A percentile compares a stretch with the other conserved stretches of the same genome.
Evolutionary conservation across 2,113 vertebrate species (phyloP).

Genomic region (Acanthisitta chloris): DNA sequence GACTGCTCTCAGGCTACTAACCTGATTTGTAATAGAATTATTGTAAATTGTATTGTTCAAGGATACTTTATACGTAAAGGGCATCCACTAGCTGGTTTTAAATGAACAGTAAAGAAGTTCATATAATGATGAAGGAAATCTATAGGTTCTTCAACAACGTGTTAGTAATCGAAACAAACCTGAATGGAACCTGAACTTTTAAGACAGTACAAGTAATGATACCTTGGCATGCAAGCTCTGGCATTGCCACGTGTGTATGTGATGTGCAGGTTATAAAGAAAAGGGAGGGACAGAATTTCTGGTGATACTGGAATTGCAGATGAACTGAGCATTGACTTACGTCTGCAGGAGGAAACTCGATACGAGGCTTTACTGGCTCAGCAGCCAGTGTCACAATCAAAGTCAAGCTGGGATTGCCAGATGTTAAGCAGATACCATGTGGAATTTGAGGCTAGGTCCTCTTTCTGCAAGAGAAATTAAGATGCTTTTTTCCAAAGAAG

Average conservation of each 20-base stretch:
- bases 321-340: neutral
- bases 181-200: neutral
- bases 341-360: neutral
- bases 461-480: slow-evolving; percentile 31
- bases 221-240: neutral
- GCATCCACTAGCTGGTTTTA: neutral
- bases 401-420: neutral
- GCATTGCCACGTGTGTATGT: neutral
- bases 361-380: neutral
- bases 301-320: neutral
- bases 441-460: neutral
- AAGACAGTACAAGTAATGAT: neutral
- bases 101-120: neutral
- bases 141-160: neutral
- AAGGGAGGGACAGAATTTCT: neutral
- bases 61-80: neutral
- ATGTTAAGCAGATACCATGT: neutral
- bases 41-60: neutral
- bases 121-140: neutral
- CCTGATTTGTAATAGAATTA: neutral
- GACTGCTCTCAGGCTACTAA: neutral
- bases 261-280: neutral
- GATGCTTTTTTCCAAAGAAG: neutral
- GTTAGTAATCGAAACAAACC: neutral
- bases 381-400: neutral